A percentile compares a stretch with the other conserved stretches of the same genome.
These are phyloP conservation scores for Oostethus manadensis DNA, from an alignment of 2,113 vertebrate species.

Conservation along the genomic window DNA sequence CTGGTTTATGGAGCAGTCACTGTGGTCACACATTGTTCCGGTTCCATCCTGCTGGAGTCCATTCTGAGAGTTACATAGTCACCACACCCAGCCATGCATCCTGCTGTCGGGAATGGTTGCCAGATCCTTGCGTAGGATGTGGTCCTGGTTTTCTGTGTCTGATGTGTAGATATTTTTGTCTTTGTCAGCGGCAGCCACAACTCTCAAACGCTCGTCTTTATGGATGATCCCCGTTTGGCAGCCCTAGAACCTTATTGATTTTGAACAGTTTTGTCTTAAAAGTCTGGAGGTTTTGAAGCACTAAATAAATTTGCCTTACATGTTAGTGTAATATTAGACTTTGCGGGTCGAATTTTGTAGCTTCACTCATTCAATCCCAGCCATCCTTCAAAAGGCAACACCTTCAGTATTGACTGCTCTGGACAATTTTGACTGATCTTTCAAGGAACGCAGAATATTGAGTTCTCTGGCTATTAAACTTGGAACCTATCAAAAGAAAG, in stretches of 20 bases:
- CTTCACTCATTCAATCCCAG: too few relatives aligned
- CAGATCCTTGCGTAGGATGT: neutral
- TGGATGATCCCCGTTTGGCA: neutral
- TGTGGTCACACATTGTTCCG: neutral
- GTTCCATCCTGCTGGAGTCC: neutral
- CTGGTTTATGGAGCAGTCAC: neutral
- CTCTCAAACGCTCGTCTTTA: neutral
- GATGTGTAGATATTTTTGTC: constrained; percentile 26
- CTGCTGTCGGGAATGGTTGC: neutral
- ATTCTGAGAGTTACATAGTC: neutral
- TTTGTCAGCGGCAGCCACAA: constrained; percentile 28
- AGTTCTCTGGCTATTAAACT: too few relatives aligned
- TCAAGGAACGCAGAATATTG: too few relatives aligned
- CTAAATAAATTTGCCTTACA: neutral
- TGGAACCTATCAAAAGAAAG: too few relatives aligned
- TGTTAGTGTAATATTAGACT: too few relatives aligned
- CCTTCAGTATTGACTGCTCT: too few relatives aligned
- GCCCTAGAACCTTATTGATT: neutral
- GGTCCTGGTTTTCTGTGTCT: constrained; percentile 8
- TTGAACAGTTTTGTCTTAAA: neutral
- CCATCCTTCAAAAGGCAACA: too few relatives aligned
- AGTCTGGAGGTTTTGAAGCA: neutral
- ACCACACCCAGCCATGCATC: neutral
- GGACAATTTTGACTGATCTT: too few relatives aligned
- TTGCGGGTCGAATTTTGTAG: too few relatives aligned